Evolutionary conservation across 1,140 invertebrate species (phyloP).

Genomic region (Drosophila insularis): DNA sequence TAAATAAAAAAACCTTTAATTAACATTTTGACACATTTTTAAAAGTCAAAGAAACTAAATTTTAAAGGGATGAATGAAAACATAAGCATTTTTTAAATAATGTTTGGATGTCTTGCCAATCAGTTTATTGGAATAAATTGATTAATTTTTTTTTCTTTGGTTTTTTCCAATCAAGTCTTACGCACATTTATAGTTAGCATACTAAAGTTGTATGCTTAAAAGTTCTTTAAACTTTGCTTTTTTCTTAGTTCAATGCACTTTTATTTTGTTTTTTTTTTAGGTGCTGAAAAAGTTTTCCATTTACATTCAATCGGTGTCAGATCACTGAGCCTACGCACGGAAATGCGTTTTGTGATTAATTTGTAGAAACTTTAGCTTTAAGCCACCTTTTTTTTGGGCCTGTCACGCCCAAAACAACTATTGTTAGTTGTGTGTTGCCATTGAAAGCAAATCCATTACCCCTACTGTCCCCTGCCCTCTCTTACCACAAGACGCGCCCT

Average conservation of each 20-base stretch:
- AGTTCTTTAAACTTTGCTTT: not conserved
- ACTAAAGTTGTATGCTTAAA: too few relatives aligned
- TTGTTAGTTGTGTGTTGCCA: constrained; percentile 41
- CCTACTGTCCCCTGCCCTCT: constrained; percentile 9
- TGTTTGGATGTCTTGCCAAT: too few relatives aligned
- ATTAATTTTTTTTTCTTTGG: too few relatives aligned
- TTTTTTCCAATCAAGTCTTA: too few relatives aligned
- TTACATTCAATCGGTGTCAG: constrained; percentile 11
- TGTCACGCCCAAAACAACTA: constrained; percentile 54
- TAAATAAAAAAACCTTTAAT: too few relatives aligned
- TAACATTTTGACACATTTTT: too few relatives aligned
- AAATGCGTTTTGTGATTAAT: constrained; percentile 35
- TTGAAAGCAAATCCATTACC: constrained; percentile 65
- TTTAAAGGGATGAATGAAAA: too few relatives aligned
- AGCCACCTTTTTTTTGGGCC: constrained; percentile 40
- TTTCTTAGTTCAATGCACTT: constrained; percentile 30
- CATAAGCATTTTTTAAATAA: too few relatives aligned
- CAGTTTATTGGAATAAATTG: too few relatives aligned
- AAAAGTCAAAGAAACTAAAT: too few relatives aligned
- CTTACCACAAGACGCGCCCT: constrained; percentile 60
- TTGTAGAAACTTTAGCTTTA: constrained; percentile 38
- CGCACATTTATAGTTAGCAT: too few relatives aligned
- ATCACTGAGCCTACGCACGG: constrained; percentile 37
- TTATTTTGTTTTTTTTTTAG: not conserved
- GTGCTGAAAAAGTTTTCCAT: constrained; percentile 11